These are phyloP conservation scores for Cephalopholis sonnerati DNA, from an alignment of 2,113 vertebrate genomes.

Conservation along the genomic window DNA sequence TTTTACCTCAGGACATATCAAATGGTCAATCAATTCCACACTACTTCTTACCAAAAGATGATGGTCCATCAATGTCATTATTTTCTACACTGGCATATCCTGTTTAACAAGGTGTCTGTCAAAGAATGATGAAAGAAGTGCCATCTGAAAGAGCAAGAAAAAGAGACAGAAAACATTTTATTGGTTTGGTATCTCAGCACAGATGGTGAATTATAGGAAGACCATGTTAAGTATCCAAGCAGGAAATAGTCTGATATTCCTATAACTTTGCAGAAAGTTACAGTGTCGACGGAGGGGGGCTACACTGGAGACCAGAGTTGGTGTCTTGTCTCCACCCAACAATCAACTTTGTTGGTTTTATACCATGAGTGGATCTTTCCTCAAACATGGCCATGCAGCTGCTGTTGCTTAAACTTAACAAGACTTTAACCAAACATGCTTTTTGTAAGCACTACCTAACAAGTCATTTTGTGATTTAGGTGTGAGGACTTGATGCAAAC, in stretches of 20 bases:
- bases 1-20: background rate
- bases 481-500: background rate
- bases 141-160: background rate
- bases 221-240: background rate
- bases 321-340: background rate
- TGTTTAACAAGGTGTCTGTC: background rate
- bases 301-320: background rate
- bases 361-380: too few species aligned
- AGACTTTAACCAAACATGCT: background rate
- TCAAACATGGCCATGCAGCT: background rate
- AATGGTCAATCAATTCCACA: background rate
- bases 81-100: background rate
- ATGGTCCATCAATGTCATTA: background rate
- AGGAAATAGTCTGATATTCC: background rate
- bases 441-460: background rate
- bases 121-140: background rate
- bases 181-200: background rate
- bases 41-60: background rate
- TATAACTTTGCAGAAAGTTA: too few species aligned
- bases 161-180: background rate
- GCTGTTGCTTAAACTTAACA: background rate
- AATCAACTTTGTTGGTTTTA: background rate
- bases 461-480: background rate
- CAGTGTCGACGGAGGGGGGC: background rate
- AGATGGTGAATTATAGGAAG: background rate